Evolutionary conservation across 1,140 invertebrate genomes (phyloP), one percentile per base, ranked within the genome.

Genomic region (Drosophila lini): DNA sequence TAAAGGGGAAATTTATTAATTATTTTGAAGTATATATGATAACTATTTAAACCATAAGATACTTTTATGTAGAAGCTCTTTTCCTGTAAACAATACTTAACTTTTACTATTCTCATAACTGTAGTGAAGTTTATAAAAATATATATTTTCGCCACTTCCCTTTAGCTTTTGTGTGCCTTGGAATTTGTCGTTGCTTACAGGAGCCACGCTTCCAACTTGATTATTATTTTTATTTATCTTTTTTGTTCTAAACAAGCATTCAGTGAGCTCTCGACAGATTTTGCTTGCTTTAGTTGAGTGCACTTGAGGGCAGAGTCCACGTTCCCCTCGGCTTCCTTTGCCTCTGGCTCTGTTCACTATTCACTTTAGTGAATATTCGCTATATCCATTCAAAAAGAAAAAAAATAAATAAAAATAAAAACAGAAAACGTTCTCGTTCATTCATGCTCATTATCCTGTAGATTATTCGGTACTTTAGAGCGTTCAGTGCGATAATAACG

Each of bases 401-500:
- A 34, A 28, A 16, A 38, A 64, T 16, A 36, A 31, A 62, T 41
- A 60, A 61, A 63, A 76, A 65, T 22, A 38, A 32, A 74, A 50
- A 69, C 47, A 60, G 44, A 84, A 78, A 76, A 60, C 73, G 73
- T 69, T 81, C 78, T 73, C 70, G 82, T 86, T 81, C 75, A 81
- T 85, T 76, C 82, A 69, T 85, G 82, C 82, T 85, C 82, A 85
- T 85, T 85, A 85, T 85, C 79, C 82, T 85, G 82, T 79, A 85
- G 82, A 85, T 85, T 85, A 85, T 85, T 85, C 83, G 83, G 83
- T 85, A 76, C 82, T 85, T 86, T 88, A 73, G 65, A 82, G 75
- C 80, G 70, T 84, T 86, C 82, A 85, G 70, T 86, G 79, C 83
- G 79, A 85, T 86, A 86, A 81, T 85, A 85, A 85, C 82, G 83